Evolutionary conservation across 2,888 invertebrate genomes (phyloP).

Genomic region (Agrotis segetum): DNA sequence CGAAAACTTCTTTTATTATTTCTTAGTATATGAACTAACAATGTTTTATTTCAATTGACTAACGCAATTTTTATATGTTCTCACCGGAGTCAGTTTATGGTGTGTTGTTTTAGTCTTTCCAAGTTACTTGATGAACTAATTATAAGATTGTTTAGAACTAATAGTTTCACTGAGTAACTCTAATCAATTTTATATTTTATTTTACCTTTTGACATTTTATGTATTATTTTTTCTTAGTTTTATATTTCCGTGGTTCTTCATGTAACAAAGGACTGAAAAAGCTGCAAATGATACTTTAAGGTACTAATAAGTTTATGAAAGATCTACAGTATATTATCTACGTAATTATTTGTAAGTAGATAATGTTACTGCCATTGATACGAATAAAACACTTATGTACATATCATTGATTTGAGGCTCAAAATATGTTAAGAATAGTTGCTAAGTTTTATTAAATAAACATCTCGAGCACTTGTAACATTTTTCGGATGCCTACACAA

Average conservation of each 20-base stretch:
- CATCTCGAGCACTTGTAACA: slow-evolving; percentile 80
- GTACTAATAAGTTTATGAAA: slow-evolving; percentile 66
- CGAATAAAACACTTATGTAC: slow-evolving; percentile 71
- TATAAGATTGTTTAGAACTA: slow-evolving; percentile 73
- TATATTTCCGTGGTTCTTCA: slow-evolving; percentile 66
- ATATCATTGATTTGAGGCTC: slow-evolving; percentile 84
- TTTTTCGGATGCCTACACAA: slow-evolving; percentile 85
- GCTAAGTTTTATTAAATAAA: slow-evolving; percentile 72
- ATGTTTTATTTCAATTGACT: slow-evolving; percentile 67
- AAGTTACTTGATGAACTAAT: slow-evolving; percentile 66
- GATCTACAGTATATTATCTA: slow-evolving; percentile 63
- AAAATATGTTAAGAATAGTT: slow-evolving; percentile 78
- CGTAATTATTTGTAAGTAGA: slow-evolving; percentile 53
- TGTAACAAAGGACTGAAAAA: slow-evolving; percentile 78
- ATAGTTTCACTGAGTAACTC: slow-evolving; percentile 66
- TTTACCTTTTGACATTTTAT: slow-evolving; percentile 83
- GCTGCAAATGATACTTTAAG: slow-evolving; percentile 73
- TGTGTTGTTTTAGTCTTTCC: slow-evolving; percentile 73
- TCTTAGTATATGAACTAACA: slow-evolving; percentile 54
- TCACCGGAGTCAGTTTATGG: slow-evolving; percentile 59
- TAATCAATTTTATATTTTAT: slow-evolving; percentile 76
- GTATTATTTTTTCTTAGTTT: slow-evolving; percentile 74
- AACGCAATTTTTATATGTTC: slow-evolving; percentile 60
- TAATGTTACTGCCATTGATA: slow-evolving; percentile 62
- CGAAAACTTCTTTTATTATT: slow-evolving; percentile 53